Evolutionary conservation across 2,113 vertebrate species (phyloP).

Genomic region (Carollia perspicillata): DNA sequence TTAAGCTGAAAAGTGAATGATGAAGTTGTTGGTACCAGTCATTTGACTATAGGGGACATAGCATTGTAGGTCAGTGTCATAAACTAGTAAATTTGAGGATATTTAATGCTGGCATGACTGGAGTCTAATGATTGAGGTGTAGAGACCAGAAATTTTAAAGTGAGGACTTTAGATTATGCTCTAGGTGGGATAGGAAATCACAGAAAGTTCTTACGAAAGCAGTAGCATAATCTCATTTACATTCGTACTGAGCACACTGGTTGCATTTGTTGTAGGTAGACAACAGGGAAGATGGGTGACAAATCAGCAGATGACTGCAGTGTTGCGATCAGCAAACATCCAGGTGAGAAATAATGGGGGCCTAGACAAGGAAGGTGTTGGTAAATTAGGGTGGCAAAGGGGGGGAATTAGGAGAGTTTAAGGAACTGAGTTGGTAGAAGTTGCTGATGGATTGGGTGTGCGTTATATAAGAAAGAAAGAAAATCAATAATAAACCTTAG

Average conservation of each 20-base stretch:
- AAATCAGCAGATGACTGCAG: not conserved
- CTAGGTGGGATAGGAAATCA: not conserved
- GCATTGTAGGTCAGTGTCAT: not conserved
- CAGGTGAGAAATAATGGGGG: not conserved
- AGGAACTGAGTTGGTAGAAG: not conserved
- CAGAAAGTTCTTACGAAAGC: not conserved
- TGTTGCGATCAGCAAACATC: accelerated
- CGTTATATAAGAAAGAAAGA: not conserved
- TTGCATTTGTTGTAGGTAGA: not conserved
- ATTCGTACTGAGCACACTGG: not conserved
- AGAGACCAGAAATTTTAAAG: not conserved
- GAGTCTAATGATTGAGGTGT: not conserved
- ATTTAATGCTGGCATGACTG: not conserved
- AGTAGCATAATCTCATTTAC: not conserved
- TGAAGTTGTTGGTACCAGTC: not conserved
- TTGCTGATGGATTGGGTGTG: not conserved
- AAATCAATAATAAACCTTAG: not conserved
- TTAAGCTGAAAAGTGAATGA: not conserved
- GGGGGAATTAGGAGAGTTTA: not conserved
- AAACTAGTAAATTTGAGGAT: not conserved
- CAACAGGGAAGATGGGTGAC: not conserved
- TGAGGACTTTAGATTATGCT: not conserved
- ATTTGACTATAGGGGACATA: not conserved
- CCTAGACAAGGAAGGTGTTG: not conserved
- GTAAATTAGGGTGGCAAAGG: not conserved